phyloP scores from a whole-genome alignment of 1,140 invertebrate species.

The Drosophila nannoptera region DNA sequence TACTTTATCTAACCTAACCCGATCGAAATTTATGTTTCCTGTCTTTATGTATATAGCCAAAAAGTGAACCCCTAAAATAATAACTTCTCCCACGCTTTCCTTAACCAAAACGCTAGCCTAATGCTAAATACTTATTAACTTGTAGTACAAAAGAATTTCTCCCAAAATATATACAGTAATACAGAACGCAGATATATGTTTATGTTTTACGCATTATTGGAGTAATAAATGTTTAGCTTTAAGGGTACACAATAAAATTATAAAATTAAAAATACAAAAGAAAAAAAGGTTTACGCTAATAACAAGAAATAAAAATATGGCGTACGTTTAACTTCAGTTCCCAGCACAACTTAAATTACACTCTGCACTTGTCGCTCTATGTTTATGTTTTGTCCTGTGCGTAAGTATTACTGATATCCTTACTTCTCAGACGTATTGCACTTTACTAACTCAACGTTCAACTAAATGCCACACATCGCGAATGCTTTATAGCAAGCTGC shows the following conservation, averaged over 20 bases:
- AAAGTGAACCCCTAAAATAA: slow-evolving; percentile 9
- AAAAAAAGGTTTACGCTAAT: slow-evolving; percentile 28
- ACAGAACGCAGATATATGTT: slow-evolving; percentile 41
- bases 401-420: slow-evolving; percentile 49
- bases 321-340: slow-evolving; percentile 25
- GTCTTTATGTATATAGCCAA: slow-evolving; percentile 46
- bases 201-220: slow-evolving; percentile 55
- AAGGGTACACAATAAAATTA: slow-evolving; percentile 48
- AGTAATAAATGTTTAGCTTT: slow-evolving; percentile 55
- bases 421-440: slow-evolving; percentile 16
- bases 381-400: slow-evolving; percentile 26
- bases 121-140: slow-evolving; percentile 58
- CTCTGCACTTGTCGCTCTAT: slow-evolving; percentile 21
- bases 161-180: slow-evolving; percentile 18
- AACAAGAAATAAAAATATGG: slow-evolving; percentile 30
- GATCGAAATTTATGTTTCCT: slow-evolving; percentile 6
- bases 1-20: slow-evolving; percentile 33
- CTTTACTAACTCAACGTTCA: slow-evolving; percentile 14
- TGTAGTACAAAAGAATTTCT: slow-evolving; percentile 69
- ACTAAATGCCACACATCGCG: slow-evolving; percentile 50
- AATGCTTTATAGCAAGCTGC: slow-evolving; percentile 48
- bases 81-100: slow-evolving; percentile 51
- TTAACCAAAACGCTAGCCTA: slow-evolving; percentile 69
- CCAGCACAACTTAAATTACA: slow-evolving; percentile 30
- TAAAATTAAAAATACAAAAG: slow-evolving; percentile 22